Percentiles rank a stretch among this genome's conserved stretches.
Conservation (phyloP, 2,888 invertebrate species). For the Zaprionus obscuricornis region DNA sequence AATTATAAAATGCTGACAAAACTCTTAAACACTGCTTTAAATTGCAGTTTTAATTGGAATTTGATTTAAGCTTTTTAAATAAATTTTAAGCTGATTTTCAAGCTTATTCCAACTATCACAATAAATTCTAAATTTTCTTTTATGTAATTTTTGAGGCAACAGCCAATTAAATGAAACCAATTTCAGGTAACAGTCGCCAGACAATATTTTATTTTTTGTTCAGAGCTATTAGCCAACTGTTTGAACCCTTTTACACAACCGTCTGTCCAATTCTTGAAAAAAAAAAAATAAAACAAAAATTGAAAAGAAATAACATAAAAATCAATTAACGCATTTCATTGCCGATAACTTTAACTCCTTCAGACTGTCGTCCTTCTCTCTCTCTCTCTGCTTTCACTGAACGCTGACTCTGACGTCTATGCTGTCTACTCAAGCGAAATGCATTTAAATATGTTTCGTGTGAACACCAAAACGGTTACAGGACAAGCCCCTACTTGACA, state of each 20-base stretch:
- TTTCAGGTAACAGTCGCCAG: constrained; percentile 12
- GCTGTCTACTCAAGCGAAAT: constrained; percentile 63
- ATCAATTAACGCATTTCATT: constrained; percentile 74
- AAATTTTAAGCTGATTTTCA: background rate
- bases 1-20: too few species aligned
- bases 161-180: constrained; percentile 19
- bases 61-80: background rate
- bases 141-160: constrained; percentile 2
- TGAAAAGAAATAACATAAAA: constrained; percentile 43
- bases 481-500: constrained; percentile 78
- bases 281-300: constrained; percentile 12
- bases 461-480: constrained; percentile 69
- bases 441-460: constrained; percentile 77
- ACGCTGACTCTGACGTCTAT: constrained; percentile 7
- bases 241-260: constrained; percentile 6
- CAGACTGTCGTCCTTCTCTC: constrained; percentile 7
- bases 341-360: constrained; percentile 46
- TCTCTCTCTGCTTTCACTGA: background rate
- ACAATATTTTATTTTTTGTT: too few species aligned
- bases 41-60: constrained; percentile 1
- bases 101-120: too few species aligned
- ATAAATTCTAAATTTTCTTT: constrained; percentile 1
- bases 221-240: constrained; percentile 63
- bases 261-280: background rate
- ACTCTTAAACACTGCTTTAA: too few species aligned